phyloP scores from a whole-genome alignment of 1,140 invertebrate species.

The Plectrocnemia conspersa region DNA sequence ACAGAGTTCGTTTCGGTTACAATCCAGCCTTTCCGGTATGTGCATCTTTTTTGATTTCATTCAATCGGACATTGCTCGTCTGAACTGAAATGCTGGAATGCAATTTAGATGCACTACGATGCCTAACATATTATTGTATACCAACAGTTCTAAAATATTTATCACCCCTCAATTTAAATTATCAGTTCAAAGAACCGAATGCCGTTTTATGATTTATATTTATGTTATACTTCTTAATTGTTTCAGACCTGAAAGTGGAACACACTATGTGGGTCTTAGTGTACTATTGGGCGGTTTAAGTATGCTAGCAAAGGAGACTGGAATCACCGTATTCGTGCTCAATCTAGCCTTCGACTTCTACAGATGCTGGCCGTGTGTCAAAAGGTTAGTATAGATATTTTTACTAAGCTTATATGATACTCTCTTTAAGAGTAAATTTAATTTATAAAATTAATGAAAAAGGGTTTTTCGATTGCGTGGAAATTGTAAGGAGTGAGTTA shows the following conservation, averaged over 20 bases:
- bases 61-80: not conserved
- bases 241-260: constrained; percentile 37
- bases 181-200: too few relatives aligned
- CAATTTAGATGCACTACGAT: too few relatives aligned
- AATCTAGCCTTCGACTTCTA: constrained; percentile 71
- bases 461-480: too few relatives aligned
- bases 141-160: too few relatives aligned
- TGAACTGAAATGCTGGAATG: too few relatives aligned
- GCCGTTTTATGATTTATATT: too few relatives aligned
- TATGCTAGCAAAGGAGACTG: constrained; percentile 89
- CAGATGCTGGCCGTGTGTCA: constrained; percentile 63
- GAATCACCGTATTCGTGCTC: constrained; percentile 75
- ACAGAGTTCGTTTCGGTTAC: not conserved
- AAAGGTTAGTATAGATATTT: constrained; percentile 60
- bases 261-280: constrained; percentile 58
- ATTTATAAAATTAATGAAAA: too few relatives aligned
- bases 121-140: too few relatives aligned
- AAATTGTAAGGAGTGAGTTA: too few relatives aligned
- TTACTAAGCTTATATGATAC: not conserved
- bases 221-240: constrained; percentile 5
- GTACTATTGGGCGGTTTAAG: constrained; percentile 67
- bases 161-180: too few relatives aligned
- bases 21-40: not conserved
- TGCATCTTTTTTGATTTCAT: not conserved
- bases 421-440: not conserved